Evolutionary conservation across 2,888 invertebrate species (phyloP), one percentile per base, ranked within the genome.

Genomic region (Caenorhabditis sp.): DNA sequence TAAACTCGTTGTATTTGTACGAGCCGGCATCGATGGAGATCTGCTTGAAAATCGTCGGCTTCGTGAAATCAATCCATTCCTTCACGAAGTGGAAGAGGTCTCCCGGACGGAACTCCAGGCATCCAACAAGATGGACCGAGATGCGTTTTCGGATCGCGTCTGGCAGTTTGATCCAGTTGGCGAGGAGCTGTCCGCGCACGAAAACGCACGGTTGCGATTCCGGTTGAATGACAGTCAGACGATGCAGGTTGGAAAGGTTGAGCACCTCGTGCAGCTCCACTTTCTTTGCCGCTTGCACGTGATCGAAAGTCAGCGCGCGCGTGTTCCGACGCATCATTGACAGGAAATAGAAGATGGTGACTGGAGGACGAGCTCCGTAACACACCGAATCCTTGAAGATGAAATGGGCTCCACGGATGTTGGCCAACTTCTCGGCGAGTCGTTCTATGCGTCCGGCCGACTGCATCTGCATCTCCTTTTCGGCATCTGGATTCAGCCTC

Each of bases 11-110:
- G 35, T 61, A 77, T 17, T 72, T 77, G 50, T 66, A 77, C 20
- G 77, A 72, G 7, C 62, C 66, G n/a, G 61, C 77, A 39, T 77
- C 77, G 24, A 77, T 59, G 4, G 77, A 58, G 13, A 77, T 66
- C 32, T 77, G 71, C 30, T 61, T 61, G 63, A 77, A 77, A 4
- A 66, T 11, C 11, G 61, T 61, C n/a, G 66, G 61, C 17, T 53
- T 50, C 24, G 27, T 2, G 3, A n/a, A 13, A 5, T 24, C 22
- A n/a, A 56, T 20, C 77, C 77, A 77, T 4, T 30, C 52, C 15
- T 43, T 7, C 1, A 73, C 72, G 20, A 78, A 56, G 7, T 15
- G 24, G 15, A 39, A 52, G 5, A 78, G 20, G n/a, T 63, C 66
- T 20, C 43, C 35, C 8, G 78, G 68, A 11, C 52, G 35, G 48